Evolutionary conservation across 2,113 vertebrate genomes (phyloP).

Genomic region (Carassius gibelio): DNA sequence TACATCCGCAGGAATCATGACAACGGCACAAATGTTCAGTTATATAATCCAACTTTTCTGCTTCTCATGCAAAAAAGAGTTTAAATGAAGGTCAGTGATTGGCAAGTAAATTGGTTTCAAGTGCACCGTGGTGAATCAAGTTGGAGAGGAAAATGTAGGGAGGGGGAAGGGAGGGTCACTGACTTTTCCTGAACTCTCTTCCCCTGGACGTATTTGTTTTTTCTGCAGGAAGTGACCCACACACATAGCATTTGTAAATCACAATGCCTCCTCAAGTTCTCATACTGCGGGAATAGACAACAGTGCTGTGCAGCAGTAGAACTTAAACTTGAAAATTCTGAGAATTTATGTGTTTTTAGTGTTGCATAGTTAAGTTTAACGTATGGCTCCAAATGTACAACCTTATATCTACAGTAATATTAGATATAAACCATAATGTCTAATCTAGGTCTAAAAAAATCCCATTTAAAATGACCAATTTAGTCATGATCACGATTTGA

Average conservation of each 20-base stretch:
- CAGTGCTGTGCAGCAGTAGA: background rate
- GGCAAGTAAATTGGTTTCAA: background rate
- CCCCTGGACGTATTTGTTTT: slow-evolving; percentile 53
- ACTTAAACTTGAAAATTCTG: background rate
- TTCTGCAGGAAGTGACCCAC: slow-evolving; percentile 58
- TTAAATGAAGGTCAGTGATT: slow-evolving; percentile 30
- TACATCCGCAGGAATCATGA: slow-evolving; percentile 5
- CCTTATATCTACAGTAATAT: background rate
- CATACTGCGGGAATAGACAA: background rate
- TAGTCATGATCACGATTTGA: background rate
- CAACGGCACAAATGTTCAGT: slow-evolving; percentile 10
- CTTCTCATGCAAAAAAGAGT: slow-evolving; percentile 31
- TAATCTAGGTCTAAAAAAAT: background rate
- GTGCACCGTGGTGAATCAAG: slow-evolving; percentile 31
- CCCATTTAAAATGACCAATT: background rate
- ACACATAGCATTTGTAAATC: slow-evolving; percentile 45
- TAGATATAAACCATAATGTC: background rate
- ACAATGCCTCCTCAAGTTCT: slow-evolving; percentile 49
- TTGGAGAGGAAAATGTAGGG: slow-evolving; percentile 46
- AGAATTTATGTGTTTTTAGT: background rate
- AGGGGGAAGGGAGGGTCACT: slow-evolving; percentile 45
- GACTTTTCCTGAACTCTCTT: slow-evolving; percentile 59
- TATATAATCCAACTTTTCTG: background rate
- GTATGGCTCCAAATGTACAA: background rate
- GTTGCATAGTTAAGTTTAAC: background rate